These are phyloP conservation scores for Camponotus vicinus DNA, from an alignment of 1,140 invertebrate genomes.

Conservation along the genomic window DNA sequence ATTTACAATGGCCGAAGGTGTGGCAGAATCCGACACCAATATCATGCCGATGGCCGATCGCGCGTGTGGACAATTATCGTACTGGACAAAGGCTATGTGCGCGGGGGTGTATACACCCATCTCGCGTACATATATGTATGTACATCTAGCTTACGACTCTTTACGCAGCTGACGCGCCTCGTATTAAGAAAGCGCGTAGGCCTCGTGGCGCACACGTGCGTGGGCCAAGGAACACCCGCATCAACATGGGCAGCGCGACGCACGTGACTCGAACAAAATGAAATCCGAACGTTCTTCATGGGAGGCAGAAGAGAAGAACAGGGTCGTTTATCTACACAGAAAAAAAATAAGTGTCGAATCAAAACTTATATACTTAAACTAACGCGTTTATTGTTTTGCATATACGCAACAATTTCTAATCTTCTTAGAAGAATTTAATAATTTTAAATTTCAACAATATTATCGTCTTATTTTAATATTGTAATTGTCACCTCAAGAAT, in stretches of 20 bases:
- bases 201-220: slow-evolving; percentile 63
- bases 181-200: slow-evolving; percentile 78
- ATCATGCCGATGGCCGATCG: slow-evolving; percentile 71
- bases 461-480: too few species aligned
- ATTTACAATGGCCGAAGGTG: slow-evolving; percentile 79
- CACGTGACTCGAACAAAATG: slow-evolving; percentile 42
- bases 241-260: slow-evolving; percentile 18
- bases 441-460: too few species aligned
- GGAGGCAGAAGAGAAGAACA: neutral
- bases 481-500: too few species aligned
- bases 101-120: slow-evolving; percentile 71
- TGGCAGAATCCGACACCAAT: slow-evolving; percentile 79
- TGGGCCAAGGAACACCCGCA: slow-evolving; percentile 74
- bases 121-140: neutral
- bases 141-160: slow-evolving; percentile 69
- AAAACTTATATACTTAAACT: too few species aligned
- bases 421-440: too few species aligned
- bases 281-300: slow-evolving; percentile 49
- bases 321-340: neutral
- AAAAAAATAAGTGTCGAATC: too few species aligned
- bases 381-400: too few species aligned
- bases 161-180: slow-evolving; percentile 79
- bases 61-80: slow-evolving; percentile 77
- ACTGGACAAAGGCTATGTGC: slow-evolving; percentile 75
- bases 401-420: too few species aligned